Evolutionary conservation across 2,888 invertebrate species (phyloP), one percentile per base, ranked within the genome.

Genomic region (Keiferia lycopersicella): DNA sequence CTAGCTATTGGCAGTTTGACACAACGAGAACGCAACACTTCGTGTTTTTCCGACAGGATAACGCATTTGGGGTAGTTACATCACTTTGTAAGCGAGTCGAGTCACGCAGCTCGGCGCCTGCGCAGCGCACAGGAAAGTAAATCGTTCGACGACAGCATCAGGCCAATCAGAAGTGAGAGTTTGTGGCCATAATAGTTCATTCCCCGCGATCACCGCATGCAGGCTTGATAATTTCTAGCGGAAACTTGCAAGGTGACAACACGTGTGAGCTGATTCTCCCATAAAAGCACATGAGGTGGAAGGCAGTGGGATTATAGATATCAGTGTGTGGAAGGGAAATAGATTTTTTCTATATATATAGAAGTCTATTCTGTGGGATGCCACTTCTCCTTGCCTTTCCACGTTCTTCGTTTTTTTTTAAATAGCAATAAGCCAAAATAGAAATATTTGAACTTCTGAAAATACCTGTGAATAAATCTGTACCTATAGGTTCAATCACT

Each of bases 171-270:
- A 45, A 87, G 90, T 88, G 89, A 90, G 90, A 89, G 90, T 88
- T 85, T 74, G 76, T 71, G 72, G 74, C 78, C 82, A 83, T 84
- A 84, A 84, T 82, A 86, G 88, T 85, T 86, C 85, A 86, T 86
- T 87, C 80, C 81, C 83, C 86, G 83, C 78, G 62, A 22, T 61
- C 48, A n/a, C 48, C 61, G 22, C 39, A 63, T 68, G 70, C 66
- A 64, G 68, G 69, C 68, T 67, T 61, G 65, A 71, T 69, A 53
- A 72, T 73, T 77, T 71, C 70, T 68, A 68, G 66, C 69, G 68
- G 66, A 68, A 69, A 71, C 30, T 51, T 51, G 51, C 18, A 16
- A 45, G 20, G n/a, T 45, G 22, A 53, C 22, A 22, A 53, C 12
- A 14, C 20, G 26, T 53, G 6, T 26, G 22, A 14, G 22, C 22